phyloP scores from a whole-genome alignment of 2,888 invertebrate species.

The Gasteruption jaculator region DNA sequence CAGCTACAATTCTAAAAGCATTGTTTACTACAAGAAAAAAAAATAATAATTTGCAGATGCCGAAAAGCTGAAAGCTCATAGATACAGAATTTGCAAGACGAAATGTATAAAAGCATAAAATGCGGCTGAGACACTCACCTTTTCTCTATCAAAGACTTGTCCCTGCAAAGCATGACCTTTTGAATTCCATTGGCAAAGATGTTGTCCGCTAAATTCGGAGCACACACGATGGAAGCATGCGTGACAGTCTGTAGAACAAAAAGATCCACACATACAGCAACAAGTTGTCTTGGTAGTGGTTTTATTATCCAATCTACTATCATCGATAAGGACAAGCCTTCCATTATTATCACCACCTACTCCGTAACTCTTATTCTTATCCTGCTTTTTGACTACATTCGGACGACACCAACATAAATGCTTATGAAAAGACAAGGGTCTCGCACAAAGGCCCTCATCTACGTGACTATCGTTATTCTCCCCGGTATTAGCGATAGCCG shows the following conservation, averaged over 20 bases:
- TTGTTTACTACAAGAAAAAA: no score
- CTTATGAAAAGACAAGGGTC: constrained; percentile 45
- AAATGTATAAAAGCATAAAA: background rate
- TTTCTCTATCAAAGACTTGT: constrained; percentile 45
- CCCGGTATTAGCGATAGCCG: no score
- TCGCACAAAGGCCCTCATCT: no score
- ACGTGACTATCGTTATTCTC: no score
- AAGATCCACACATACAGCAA: constrained; percentile 62
- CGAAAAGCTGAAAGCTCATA: background rate
- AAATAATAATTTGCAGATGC: no score
- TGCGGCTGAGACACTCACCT: constrained; percentile 33
- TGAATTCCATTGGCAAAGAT: constrained; percentile 47
- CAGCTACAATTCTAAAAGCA: no score
- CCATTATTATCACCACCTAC: constrained; percentile 6
- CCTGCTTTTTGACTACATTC: background rate
- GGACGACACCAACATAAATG: constrained; percentile 43
- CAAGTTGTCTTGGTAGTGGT: no score
- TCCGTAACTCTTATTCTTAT: constrained; percentile 11
- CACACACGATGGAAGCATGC: constrained; percentile 63
- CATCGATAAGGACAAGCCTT: background rate
- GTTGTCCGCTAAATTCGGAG: constrained; percentile 44
- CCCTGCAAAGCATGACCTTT: constrained; percentile 45
- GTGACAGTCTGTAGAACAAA: constrained; percentile 63
- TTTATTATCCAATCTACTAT: constrained; percentile 1
- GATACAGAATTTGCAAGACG: background rate